Evolutionary conservation across 2,797 vertebrate genomes (phyloP), one percentile per base, ranked within the genome.

Genomic region (Anomalospiza imberbis): DNA sequence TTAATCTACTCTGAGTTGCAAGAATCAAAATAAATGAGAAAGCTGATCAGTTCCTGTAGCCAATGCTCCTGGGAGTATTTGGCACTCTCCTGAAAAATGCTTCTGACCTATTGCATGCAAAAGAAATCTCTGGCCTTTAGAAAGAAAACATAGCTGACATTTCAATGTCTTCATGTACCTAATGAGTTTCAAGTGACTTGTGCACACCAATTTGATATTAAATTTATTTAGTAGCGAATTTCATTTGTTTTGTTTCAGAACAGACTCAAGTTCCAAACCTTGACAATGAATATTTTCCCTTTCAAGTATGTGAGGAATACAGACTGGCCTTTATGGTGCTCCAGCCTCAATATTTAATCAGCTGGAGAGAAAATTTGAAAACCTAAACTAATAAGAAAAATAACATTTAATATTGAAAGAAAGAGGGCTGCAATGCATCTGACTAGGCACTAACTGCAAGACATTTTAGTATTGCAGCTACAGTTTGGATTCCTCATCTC

Each of bases 141-240:
- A 94, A 94, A 71, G 83, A 94, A 95, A 96, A 94, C 57, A 88
- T 4, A 91, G 77, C 63, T 95, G 95, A 93, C 93, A 95, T 97
- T 96, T 96, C 71, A 88, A 58, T 91, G 89, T 63, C 67, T 62
- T 94, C 25, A 44, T 88, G 28, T 74, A 61, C 71, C 85, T 93
- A 94, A 95, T 92, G 75, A 95, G 26, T 95, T 89, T 91, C 83
- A 87, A 94, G 71, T 87, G 71, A 67, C 81, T 87, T 55, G 63
- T 61, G 67, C 89, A 57, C 38, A 73, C 90, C 82, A 68, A 74
- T 76, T 84, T 82, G 63, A 93, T 95, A 96, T 90, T 95, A 90
- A 82, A 89, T 95, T 80, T 92, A 94, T 91, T 95, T 91, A 85
- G 61, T 53, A 82, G 88, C 8, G 1, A 53, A 85, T 94, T 87